Percentiles rank a stretch among this genome's conserved stretches.
phyloP scores from a whole-genome alignment of 2,113 vertebrate genomes.

The Rostratula benghalensis region DNA sequence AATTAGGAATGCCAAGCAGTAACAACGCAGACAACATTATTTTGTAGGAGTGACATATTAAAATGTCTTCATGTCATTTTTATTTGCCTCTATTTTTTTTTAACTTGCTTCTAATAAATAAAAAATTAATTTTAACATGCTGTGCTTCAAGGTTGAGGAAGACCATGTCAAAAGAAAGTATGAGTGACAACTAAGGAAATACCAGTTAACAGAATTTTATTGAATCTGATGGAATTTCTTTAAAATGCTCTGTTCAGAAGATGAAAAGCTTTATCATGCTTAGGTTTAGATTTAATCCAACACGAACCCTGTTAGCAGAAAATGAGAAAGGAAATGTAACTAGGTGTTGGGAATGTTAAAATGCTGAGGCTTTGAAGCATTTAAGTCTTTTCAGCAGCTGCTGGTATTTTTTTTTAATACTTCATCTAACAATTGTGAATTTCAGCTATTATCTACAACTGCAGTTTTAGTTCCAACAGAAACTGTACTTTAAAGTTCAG shows the following conservation, averaged over 20 bases:
- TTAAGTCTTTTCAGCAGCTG: conserved; percentile 21
- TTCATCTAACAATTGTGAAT: conserved; percentile 35
- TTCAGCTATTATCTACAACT: conserved; percentile 1
- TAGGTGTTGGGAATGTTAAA: conserved; percentile 60
- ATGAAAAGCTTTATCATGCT: conserved; percentile 71
- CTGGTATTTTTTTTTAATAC: not conserved
- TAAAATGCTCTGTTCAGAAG: conserved; percentile 66
- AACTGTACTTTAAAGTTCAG: not conserved
- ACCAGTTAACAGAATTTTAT: conserved; percentile 66
- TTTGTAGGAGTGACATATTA: not conserved
- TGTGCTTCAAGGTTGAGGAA: conserved; percentile 53
- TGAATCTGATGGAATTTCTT: conserved; percentile 67
- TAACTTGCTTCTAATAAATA: conserved; percentile 29
- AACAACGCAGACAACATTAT: not conserved
- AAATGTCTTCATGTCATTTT: not conserved
- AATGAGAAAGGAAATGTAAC: conserved; percentile 67
- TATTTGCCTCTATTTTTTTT: conserved; percentile 4
- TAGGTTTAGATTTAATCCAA: conserved; percentile 71
- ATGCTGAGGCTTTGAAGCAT: conserved; percentile 38
- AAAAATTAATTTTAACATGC: conserved; percentile 59
- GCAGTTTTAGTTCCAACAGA: not conserved
- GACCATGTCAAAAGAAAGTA: conserved; percentile 53
- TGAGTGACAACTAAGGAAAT: conserved; percentile 72
- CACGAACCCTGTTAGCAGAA: conserved; percentile 64
- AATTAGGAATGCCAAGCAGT: not conserved